These are phyloP conservation scores for Microcebus ravelobensis DNA, from an alignment of 2,113 vertebrate genomes.

Conservation along the genomic window DNA sequence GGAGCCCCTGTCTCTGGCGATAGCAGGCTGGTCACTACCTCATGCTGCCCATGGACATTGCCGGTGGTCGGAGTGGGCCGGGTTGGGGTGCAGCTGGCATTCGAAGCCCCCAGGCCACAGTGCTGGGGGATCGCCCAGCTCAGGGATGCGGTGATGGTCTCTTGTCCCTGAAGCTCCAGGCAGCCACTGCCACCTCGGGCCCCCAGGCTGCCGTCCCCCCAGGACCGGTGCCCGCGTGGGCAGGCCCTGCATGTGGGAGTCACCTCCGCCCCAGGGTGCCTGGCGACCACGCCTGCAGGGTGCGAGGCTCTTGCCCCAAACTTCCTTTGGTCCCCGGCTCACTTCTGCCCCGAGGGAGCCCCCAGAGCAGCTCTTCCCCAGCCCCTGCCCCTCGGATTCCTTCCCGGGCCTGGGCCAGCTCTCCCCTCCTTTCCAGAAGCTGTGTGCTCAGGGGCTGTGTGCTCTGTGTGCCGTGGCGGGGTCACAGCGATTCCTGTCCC, in stretches of 20 bases:
- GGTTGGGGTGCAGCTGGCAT: neutral
- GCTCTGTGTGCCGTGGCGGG: too few species aligned
- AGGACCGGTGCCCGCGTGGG: neutral
- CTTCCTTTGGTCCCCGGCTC: neutral
- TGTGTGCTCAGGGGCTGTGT: neutral
- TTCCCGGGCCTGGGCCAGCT: neutral
- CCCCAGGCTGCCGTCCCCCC: too few species aligned
- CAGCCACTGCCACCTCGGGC: neutral
- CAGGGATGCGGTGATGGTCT: accelerated
- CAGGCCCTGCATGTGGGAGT: too few species aligned
- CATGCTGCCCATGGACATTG: too few species aligned
- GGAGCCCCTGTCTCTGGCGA: neutral
- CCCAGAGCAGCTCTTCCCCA: neutral
- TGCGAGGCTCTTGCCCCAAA: neutral
- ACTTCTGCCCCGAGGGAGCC: neutral
- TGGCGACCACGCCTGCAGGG: neutral
- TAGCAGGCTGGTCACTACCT: too few species aligned
- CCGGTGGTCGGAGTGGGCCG: accelerated
- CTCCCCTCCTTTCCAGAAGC: neutral
- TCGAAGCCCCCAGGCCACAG: accelerated
- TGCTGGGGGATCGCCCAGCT: neutral
- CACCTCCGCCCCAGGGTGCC: neutral
- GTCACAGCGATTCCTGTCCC: neutral
- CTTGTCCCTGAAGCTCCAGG: neutral
- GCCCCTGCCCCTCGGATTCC: neutral